A percentile compares a stretch with the other conserved stretches of the same genome.
Conservation (phyloP, 2,113 vertebrate genomes). For the Amphiprion ocellaris region DNA sequence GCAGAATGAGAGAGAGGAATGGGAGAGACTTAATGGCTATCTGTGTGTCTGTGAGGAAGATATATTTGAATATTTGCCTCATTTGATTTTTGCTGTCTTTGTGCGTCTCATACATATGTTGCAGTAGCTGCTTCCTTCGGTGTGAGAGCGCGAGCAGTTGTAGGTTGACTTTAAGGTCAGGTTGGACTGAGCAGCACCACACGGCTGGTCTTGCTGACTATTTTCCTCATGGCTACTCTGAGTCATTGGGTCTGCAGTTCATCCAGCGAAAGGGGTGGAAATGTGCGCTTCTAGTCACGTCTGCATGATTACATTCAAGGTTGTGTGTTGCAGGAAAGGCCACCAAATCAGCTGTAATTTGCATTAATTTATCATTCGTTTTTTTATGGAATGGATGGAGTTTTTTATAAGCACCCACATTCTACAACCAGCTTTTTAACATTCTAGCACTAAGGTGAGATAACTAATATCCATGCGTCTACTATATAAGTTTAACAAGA, state of each 20-base stretch:
- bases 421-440: background rate
- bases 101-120: background rate
- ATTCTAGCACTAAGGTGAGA: background rate
- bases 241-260: constrained; percentile 29
- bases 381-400: background rate
- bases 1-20: background rate
- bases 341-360: background rate
- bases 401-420: background rate
- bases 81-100: constrained; percentile 14
- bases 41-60: constrained; percentile 21
- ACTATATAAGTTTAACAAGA: background rate
- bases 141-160: constrained; percentile 3
- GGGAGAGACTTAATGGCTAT: constrained; percentile 18
- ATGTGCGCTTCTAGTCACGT: background rate
- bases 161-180: constrained; percentile 31
- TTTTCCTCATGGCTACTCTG: constrained; percentile 25
- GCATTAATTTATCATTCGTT: background rate
- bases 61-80: constrained; percentile 34
- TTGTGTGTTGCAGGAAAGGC: background rate
- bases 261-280: constrained; percentile 8
- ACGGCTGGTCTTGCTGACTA: background rate
- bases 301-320: background rate
- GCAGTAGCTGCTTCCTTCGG: background rate
- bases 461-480: background rate
- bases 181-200: constrained; percentile 3